These are phyloP conservation scores for Centroberyx gerrardi DNA, from an alignment of 2,797 vertebrate genomes.

Conservation along the genomic window DNA sequence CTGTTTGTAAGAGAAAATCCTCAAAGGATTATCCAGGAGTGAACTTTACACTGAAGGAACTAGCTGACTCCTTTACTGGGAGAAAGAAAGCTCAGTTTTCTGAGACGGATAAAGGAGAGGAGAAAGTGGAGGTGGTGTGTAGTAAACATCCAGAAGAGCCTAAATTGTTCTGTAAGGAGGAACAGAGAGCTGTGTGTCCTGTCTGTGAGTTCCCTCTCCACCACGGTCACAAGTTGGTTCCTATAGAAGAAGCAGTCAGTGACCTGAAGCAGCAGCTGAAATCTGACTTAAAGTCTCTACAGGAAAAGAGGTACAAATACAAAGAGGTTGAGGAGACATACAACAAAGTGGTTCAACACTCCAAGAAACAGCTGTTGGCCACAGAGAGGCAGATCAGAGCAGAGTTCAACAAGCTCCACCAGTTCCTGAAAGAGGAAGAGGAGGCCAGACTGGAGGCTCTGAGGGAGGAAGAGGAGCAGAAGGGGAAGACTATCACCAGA, in stretches of 20 bases:
- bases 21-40: accelerated
- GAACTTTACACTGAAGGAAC: slow-evolving; percentile 29
- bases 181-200: slow-evolving; percentile 40
- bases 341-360: slow-evolving; percentile 14
- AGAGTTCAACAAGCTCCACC: slow-evolving; percentile 81
- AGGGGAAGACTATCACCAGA: slow-evolving; percentile 44
- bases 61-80: slow-evolving; percentile 7
- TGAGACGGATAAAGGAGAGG: background rate
- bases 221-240: slow-evolving; percentile 49
- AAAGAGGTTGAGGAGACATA: slow-evolving; percentile 14
- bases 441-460: slow-evolving; percentile 72
- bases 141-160: slow-evolving; percentile 9
- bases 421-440: slow-evolving; percentile 82
- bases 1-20: slow-evolving; percentile 35
- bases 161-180: slow-evolving; percentile 40
- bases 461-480: slow-evolving; percentile 74
- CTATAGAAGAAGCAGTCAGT: slow-evolving; percentile 49
- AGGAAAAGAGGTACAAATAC: slow-evolving; percentile 28
- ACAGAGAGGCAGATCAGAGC: slow-evolving; percentile 43
- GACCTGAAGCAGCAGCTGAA: slow-evolving; percentile 38
- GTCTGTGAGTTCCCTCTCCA: slow-evolving; percentile 52
- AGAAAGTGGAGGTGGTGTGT: slow-evolving; percentile 1
- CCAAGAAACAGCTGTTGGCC: slow-evolving; percentile 33
- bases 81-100: background rate
- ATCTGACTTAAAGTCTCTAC: slow-evolving; percentile 23